Percentiles rank a stretch among this genome's conserved stretches.
Conservation (phyloP, 2,797 vertebrate species). For the Cygnus olor region DNA sequence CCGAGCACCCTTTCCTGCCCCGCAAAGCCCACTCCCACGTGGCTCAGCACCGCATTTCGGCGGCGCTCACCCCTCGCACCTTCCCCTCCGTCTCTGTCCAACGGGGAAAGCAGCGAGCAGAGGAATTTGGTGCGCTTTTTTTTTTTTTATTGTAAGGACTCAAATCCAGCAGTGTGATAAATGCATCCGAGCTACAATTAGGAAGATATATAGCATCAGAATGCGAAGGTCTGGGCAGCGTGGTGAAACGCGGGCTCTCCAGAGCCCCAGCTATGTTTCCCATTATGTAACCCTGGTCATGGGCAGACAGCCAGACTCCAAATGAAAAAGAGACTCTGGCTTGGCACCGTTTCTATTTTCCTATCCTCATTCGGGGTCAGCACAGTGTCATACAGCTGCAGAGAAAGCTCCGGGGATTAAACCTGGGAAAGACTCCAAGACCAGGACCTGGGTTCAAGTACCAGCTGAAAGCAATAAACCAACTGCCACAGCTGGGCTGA, state of each 20-base stretch:
- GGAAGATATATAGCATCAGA: slow-evolving; percentile 97
- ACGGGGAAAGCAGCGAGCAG: slow-evolving; percentile 66
- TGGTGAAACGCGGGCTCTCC: slow-evolving; percentile 93
- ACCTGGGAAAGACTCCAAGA: slow-evolving; percentile 99
- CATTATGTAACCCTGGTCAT: slow-evolving; percentile 99
- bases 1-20: neutral
- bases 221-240: slow-evolving; percentile 92
- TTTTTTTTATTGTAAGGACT: slow-evolving; percentile 81
- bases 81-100: slow-evolving; percentile 60
- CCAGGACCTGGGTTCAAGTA: slow-evolving; percentile 99
- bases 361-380: slow-evolving; percentile 99
- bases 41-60: neutral
- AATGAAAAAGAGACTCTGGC: slow-evolving; percentile 99
- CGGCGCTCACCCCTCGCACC: slow-evolving; percentile 50
- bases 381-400: slow-evolving; percentile 99
- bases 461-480: slow-evolving; percentile 99
- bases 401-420: slow-evolving; percentile 99
- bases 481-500: slow-evolving; percentile 99
- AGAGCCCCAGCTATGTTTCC: slow-evolving; percentile 99
- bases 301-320: slow-evolving; percentile 99
- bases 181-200: slow-evolving; percentile 93
- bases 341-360: slow-evolving; percentile 99
- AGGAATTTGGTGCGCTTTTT: slow-evolving; percentile 66
- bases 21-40: neutral
- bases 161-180: slow-evolving; percentile 95